phyloP scores from a whole-genome alignment of 2,113 vertebrate species.

The Ginglymostoma cirratum region DNA sequence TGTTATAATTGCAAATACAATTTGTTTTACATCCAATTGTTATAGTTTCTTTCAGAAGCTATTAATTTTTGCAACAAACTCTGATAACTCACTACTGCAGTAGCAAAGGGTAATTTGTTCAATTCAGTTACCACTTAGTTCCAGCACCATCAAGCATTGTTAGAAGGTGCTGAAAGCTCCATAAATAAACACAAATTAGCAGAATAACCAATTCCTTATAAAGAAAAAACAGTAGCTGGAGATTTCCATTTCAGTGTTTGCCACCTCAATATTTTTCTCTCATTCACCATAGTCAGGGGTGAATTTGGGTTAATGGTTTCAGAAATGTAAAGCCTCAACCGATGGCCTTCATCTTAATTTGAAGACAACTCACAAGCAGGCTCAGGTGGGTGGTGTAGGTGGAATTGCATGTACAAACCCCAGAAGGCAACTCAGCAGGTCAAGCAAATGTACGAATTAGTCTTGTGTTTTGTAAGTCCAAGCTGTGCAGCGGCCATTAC shows the following conservation, averaged over 20 bases:
- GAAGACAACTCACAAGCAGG: background rate
- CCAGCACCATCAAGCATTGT: background rate
- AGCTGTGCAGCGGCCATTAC: background rate
- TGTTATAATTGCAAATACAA: background rate
- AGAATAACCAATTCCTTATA: background rate
- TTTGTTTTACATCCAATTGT: background rate
- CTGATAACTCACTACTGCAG: background rate
- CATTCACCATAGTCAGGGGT: background rate
- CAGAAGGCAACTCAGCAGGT: background rate
- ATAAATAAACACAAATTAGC: background rate
- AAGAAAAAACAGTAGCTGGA: background rate
- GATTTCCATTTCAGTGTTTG: background rate
- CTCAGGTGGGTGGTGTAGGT: background rate
- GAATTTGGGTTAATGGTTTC: background rate
- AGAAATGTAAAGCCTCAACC: background rate
- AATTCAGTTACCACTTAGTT: background rate
- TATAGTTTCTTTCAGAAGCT: background rate
- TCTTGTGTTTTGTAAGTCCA: background rate
- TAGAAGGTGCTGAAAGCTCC: background rate
- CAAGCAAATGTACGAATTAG: background rate
- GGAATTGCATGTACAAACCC: background rate
- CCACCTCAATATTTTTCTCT: background rate
- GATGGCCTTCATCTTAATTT: background rate
- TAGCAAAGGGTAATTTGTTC: slow-evolving; percentile 3
- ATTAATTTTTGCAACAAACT: slow-evolving; percentile 1